These are phyloP conservation scores for Nudaria mundana DNA, from an alignment of 2,888 invertebrate genomes.

Conservation along the genomic window DNA sequence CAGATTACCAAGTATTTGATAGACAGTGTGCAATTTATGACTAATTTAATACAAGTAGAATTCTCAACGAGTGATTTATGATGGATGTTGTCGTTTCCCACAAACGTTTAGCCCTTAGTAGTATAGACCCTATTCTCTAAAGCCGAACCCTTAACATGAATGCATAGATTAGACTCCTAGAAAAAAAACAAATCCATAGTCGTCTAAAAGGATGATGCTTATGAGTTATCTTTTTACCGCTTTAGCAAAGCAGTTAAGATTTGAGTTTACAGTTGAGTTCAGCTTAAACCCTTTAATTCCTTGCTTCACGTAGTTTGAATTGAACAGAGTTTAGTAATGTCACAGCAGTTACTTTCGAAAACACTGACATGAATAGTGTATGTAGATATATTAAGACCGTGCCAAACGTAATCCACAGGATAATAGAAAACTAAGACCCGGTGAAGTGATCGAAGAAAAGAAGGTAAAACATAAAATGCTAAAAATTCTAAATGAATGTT, in stretches of 20 bases:
- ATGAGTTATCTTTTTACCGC: constrained; percentile 52
- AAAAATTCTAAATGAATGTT: constrained; percentile 72
- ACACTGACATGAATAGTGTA: constrained; percentile 47
- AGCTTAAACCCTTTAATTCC: constrained; percentile 67
- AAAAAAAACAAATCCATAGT: constrained; percentile 51
- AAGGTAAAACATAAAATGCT: constrained; percentile 87
- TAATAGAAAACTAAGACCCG: constrained; percentile 95
- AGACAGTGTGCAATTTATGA: constrained; percentile 12
- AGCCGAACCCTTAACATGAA: constrained; percentile 78
- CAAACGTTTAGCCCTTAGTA: constrained; percentile 51
- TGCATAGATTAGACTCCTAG: constrained; percentile 44
- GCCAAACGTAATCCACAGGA: constrained; percentile 84
- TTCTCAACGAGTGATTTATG: constrained; percentile 35
- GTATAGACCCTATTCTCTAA: constrained; percentile 75
- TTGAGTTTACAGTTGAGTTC: constrained; percentile 55
- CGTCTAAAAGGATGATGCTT: constrained; percentile 64
- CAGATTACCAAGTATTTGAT: constrained; percentile 22
- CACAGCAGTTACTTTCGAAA: constrained; percentile 48
- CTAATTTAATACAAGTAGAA: constrained; percentile 21
- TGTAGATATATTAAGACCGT: constrained; percentile 72
- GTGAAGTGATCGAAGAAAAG: constrained; percentile 96
- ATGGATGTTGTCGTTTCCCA: constrained; percentile 37
- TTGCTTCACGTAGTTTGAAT: constrained; percentile 61
- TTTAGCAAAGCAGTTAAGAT: constrained; percentile 50
- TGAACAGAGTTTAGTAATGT: constrained; percentile 47